Evolutionary conservation across 2,888 invertebrate species (phyloP).

Genomic region (Ichneumon xanthorius): DNA sequence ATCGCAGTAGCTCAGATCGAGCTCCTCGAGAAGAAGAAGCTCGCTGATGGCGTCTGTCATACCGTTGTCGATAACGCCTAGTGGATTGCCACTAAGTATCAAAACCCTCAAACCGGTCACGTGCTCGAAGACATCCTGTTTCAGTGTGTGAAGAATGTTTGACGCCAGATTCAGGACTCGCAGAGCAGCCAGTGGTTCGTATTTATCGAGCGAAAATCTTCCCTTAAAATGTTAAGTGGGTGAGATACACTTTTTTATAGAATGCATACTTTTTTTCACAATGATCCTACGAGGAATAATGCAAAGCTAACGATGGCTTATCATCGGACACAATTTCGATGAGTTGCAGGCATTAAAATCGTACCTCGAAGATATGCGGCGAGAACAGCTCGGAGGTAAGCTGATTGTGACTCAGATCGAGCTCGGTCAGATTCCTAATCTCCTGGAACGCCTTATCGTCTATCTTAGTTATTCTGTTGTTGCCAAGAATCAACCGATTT

Average conservation of each 20-base stretch:
- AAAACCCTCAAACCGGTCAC: constrained; percentile 89
- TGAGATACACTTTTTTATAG: background rate
- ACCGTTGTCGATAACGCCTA: constrained; percentile 88
- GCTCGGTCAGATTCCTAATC: constrained; percentile 87
- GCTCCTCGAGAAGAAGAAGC: constrained; percentile 88
- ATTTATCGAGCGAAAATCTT: constrained; percentile 86
- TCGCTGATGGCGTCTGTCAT: constrained; percentile 89
- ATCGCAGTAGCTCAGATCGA: constrained; percentile 90
- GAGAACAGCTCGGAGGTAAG: constrained; percentile 87
- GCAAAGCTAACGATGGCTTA: background rate
- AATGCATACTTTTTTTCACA: background rate
- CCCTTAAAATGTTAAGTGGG: constrained; percentile 85
- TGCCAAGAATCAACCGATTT: constrained; percentile 87
- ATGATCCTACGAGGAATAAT: background rate
- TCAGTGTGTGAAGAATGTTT: constrained; percentile 90
- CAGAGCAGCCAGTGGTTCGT: constrained; percentile 87
- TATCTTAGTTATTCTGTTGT: constrained; percentile 88
- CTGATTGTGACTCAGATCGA: constrained; percentile 91
- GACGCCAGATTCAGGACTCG: constrained; percentile 88
- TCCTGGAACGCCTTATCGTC: constrained; percentile 88
- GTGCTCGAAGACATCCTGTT: constrained; percentile 92
- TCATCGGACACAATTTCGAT: background rate
- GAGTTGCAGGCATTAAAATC: background rate
- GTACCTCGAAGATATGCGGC: constrained; percentile 90
- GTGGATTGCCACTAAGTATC: constrained; percentile 91